A percentile compares a stretch with the other conserved stretches of the same genome.
Evolutionary conservation across 2,888 invertebrate species (phyloP).

Genomic region (Epirrhoe alternata): DNA sequence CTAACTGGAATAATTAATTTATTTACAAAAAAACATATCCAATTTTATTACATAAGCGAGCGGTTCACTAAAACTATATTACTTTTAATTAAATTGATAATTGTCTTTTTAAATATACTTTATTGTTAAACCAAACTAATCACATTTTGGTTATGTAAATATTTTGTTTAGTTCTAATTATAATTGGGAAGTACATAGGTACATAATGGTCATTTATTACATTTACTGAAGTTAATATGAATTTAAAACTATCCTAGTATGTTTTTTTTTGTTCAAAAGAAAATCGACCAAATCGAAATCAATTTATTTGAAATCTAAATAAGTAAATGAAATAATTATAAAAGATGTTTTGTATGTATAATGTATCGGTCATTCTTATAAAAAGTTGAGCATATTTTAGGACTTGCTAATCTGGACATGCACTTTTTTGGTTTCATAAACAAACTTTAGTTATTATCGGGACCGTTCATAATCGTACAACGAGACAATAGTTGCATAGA

Average conservation of each 20-base stretch:
- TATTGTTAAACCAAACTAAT: conserved; percentile 49
- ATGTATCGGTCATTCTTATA: too few relatives aligned
- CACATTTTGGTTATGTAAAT: conserved; percentile 57
- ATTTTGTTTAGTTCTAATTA: conserved; percentile 39
- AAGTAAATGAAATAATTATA: background rate
- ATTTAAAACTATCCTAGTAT: background rate
- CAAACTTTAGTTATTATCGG: too few relatives aligned
- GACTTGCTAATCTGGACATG: too few relatives aligned
- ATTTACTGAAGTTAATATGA: background rate
- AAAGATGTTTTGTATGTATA: background rate
- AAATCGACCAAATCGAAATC: conserved; percentile 13
- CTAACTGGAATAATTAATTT: conserved; percentile 80
- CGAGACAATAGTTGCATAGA: too few relatives aligned
- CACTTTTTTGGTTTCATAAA: too few relatives aligned
- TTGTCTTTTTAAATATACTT: conserved; percentile 56
- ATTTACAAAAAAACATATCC: conserved; percentile 73
- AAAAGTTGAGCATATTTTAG: too few relatives aligned
- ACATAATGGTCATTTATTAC: conserved; percentile 18
- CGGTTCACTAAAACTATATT: conserved; percentile 45
- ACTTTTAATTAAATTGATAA: conserved; percentile 44
- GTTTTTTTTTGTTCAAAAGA: background rate
- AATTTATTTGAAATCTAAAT: background rate
- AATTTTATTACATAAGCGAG: conserved; percentile 62
- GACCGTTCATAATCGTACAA: too few relatives aligned
- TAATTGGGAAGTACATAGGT: conserved; percentile 26